Percentiles rank a stretch among this genome's conserved stretches.
Conservation (phyloP, 2,888 invertebrate genomes). For the Thera obeliscata region DNA sequence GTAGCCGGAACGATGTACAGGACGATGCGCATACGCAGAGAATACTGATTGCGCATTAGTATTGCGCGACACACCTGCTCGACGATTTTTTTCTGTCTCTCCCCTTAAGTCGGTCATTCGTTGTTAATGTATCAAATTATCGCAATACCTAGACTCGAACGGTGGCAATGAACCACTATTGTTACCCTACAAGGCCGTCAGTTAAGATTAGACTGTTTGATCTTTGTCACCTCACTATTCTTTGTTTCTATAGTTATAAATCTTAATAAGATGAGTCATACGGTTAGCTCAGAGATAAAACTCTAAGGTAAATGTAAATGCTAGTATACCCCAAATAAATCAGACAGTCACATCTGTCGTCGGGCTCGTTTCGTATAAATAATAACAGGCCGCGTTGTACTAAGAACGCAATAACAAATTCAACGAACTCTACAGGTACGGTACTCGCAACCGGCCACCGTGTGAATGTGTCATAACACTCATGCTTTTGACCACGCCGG, state of each 20-base stretch:
- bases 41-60: conserved; percentile 83
- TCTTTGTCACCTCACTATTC: conserved; percentile 34
- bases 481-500: conserved; percentile 71
- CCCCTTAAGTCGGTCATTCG: conserved; percentile 83
- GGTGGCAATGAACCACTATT: conserved; percentile 69
- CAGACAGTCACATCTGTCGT: conserved; percentile 71
- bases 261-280: conserved; percentile 55
- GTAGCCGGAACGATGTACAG: conserved; percentile 85
- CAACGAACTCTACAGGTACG: conserved; percentile 84
- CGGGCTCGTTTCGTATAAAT: conserved; percentile 69
- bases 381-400: conserved; percentile 78
- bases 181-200: conserved; percentile 68
- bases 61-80: conserved; percentile 82
- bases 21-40: conserved; percentile 78
- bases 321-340: conserved; percentile 69
- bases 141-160: conserved; percentile 65
- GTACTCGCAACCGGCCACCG: conserved; percentile 77
- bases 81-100: conserved; percentile 80
- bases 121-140: conserved; percentile 80
- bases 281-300: conserved; percentile 50
- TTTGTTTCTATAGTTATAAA: conserved; percentile 41
- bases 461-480: conserved; percentile 78
- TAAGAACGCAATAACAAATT: conserved; percentile 83
- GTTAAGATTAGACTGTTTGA: conserved; percentile 51
- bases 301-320: conserved; percentile 56